phyloP scores from a whole-genome alignment of 2,888 invertebrate genomes.

The Smittia aterrima region DNA sequence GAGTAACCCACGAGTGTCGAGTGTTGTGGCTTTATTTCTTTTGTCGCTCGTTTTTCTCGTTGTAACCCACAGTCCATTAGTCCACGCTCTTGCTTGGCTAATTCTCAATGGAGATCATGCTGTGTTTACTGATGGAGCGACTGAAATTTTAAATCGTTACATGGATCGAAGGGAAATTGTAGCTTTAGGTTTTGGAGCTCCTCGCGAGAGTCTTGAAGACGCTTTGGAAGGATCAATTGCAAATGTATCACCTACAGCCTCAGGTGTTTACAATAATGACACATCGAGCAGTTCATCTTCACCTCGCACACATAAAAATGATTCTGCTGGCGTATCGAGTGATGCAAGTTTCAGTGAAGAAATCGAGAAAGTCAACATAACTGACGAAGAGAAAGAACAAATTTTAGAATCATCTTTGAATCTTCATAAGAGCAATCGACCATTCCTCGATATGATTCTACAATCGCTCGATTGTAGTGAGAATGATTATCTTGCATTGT shows the following conservation, averaged over 20 bases:
- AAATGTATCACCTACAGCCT: constrained; percentile 26
- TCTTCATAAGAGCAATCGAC: constrained; percentile 45
- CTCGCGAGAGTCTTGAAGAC: constrained; percentile 73
- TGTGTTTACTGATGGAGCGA: constrained; percentile 68
- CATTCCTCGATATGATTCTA: constrained; percentile 86
- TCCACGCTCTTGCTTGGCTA: constrained; percentile 86
- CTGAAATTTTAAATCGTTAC: constrained; percentile 66
- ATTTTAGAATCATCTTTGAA: constrained; percentile 44
- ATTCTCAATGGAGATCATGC: constrained; percentile 79
- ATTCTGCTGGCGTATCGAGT: constrained; percentile 39
- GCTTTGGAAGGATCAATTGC: constrained; percentile 59
- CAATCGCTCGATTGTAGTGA: constrained; percentile 84
- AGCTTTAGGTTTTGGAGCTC: constrained; percentile 66
- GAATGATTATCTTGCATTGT: constrained; percentile 91
- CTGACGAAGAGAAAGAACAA: constrained; percentile 89
- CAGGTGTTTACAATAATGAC: constrained; percentile 38
- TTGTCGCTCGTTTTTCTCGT: constrained; percentile 94
- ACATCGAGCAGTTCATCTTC: constrained; percentile 43
- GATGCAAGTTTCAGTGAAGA: constrained; percentile 42
- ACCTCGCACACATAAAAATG: background rate
- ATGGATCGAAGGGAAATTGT: constrained; percentile 60
- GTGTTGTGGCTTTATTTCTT: constrained; percentile 86
- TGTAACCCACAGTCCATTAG: constrained; percentile 85
- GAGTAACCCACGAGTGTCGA: constrained; percentile 73
- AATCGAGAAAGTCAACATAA: constrained; percentile 69